These are phyloP conservation scores for Pampusana beccarii DNA, from an alignment of 2,113 vertebrate species.

Conservation along the genomic window DNA sequence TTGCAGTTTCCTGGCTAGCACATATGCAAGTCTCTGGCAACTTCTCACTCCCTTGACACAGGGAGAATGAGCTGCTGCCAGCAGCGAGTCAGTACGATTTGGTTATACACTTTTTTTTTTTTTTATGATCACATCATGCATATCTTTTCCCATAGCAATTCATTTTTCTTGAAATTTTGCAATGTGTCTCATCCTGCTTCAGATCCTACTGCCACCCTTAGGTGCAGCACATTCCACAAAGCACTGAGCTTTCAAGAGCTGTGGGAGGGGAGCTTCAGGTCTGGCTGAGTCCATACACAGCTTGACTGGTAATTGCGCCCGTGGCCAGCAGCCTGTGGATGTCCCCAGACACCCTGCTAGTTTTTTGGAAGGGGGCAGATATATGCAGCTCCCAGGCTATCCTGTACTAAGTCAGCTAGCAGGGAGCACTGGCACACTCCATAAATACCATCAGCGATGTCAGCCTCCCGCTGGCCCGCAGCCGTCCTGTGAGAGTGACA, in stretches of 20 bases:
- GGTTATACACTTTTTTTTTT: neutral
- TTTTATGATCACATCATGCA: neutral
- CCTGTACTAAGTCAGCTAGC: neutral
- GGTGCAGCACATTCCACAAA: neutral
- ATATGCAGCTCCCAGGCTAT: neutral
- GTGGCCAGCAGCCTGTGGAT: neutral
- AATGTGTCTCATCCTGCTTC: neutral
- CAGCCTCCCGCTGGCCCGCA: neutral
- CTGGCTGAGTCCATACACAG: accelerated
- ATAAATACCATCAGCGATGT: neutral
- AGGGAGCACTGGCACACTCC: neutral
- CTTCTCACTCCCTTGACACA: neutral
- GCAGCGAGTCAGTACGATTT: neutral
- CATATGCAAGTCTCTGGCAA: neutral
- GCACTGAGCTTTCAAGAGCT: neutral
- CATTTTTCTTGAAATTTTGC: neutral
- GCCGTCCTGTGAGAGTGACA: neutral
- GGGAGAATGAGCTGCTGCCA: neutral
- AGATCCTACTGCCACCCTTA: neutral
- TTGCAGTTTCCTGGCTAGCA: neutral
- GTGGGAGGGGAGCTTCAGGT: accelerated
- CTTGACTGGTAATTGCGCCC: no score
- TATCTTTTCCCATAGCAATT: neutral
- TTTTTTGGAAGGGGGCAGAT: accelerated
- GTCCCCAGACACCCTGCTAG: neutral